These are phyloP conservation scores for Hippocampus abdominalis DNA, from an alignment of 2,113 vertebrate genomes.

Conservation along the genomic window DNA sequence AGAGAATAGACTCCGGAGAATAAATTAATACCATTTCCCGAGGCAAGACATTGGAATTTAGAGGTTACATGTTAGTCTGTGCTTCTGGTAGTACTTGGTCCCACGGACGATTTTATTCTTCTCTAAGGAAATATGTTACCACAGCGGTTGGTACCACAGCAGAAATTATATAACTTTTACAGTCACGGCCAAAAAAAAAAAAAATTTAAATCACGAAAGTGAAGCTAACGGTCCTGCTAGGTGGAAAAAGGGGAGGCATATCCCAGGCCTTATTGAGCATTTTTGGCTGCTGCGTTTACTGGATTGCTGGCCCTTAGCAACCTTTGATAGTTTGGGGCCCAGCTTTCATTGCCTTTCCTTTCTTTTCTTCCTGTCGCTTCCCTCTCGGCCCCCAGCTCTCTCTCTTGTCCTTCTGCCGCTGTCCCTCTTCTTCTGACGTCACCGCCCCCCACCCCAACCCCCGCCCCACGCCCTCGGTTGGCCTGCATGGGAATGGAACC, in stretches of 20 bases:
- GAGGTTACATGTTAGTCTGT: too few relatives aligned
- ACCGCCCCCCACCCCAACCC: conserved; percentile 29
- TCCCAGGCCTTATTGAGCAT: background rate
- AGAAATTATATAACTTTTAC: background rate
- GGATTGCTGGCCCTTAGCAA: conserved; percentile 74
- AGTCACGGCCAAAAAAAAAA: background rate
- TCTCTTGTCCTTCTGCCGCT: conserved; percentile 53
- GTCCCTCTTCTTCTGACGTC: conserved; percentile 55
- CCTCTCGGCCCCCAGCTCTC: conserved; percentile 42
- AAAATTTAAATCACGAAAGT: background rate
- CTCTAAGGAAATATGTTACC: background rate
- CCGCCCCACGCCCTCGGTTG: conserved; percentile 26
- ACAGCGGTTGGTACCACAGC: background rate
- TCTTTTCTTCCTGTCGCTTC: conserved; percentile 46
- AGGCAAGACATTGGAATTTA: too few relatives aligned
- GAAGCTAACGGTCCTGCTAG: background rate
- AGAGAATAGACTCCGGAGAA: too few relatives aligned
- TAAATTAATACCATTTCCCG: too few relatives aligned
- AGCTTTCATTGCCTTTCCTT: conserved; percentile 41
- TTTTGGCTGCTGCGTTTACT: conserved; percentile 52
- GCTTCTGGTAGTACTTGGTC: background rate
- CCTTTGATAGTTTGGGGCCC: conserved; percentile 75
- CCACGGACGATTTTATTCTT: background rate
- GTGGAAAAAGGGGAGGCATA: background rate
- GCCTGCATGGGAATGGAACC: conserved; percentile 65